Base-by-base conservation (phyloP, 2,113 vertebrate species). In the Andinoacara biseriatus region DNA sequence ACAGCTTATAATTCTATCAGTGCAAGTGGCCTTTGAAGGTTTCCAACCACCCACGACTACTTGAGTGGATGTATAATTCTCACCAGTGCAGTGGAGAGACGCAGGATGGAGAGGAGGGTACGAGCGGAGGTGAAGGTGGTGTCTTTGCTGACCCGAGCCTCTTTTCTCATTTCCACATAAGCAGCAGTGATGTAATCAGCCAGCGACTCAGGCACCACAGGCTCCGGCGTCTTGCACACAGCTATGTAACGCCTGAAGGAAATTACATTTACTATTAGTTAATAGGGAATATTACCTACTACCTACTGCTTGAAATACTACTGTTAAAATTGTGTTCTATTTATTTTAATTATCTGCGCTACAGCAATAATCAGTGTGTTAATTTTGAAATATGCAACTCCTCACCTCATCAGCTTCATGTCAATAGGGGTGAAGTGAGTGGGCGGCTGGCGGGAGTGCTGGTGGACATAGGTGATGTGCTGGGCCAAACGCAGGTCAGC, bases 391-490 rank as follows among this genome's bases (percentile, higher is more conserved):
- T 26, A 18, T 5, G 26, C 17, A 17, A 26, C 20, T 60, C 5
- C 0, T 67, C 18, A 98, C 97, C 97, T 97, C 97, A 99, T 98
- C 5, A 98, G 96, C 75, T 97, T 97, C 97, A 99, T 99, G 91
- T 98, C 95, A 22, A 98, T 95, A 62, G 97, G 97, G 40, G 94
- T 96, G 91, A 96, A 97, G 92, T 97, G 96, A 1, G 94, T 91
- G 5, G 97, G 97, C 0, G 97, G 97, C 92, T 98, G 97, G 17
- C 94, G 94, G 86, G 92, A 96, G 90, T 98, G 97, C 95, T 97
- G 97, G 91, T 98, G 97, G 35, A 98, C 97, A 1, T 98, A 98
- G 29, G 97, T 98, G 92, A 98, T 98, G 91, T 98, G 97, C 85
- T 97, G 97, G 14, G 97, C 97, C 26, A 98, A 94, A 31, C 97